Evolutionary conservation across 2,797 vertebrate genomes (phyloP), one percentile per base, ranked within the genome.

Genomic region (Dicrostonyx torquatus): DNA sequence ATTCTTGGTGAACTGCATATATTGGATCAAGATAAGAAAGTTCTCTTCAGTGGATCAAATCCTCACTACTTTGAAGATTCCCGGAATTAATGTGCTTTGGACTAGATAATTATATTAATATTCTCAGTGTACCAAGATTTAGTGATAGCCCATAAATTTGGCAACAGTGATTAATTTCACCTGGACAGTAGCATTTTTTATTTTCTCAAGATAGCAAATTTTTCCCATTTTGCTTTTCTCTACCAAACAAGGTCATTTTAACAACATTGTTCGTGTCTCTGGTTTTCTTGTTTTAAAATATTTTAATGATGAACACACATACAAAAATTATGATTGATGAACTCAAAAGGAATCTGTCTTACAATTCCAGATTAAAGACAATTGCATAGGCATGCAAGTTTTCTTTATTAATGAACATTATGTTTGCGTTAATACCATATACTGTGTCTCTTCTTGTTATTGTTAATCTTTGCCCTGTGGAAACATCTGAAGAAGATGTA

Each of bases 191-290:
- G 53, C 24, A 34, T 66, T 40, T 82, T 89, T 64, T 95, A 55
- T 76, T 90, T 68, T 43, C 68, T 89, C 43, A 95, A 92, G 55
- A 83, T 34, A 62, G 78, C 87, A 68, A 89, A n/a, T 40, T 77
- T 86, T 85, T 86, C 60, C 3, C 78, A 95, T 15, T 62, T 34
- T n/a, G 0, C 70, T 55, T 95, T 94, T 64, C 45, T 93, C 68
- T 95, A 84, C 43, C 37, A 89, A 5, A 83, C 37, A 86, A 48
- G 11, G 68, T 83, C 10, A 14, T 93, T 55, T 64, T 29, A 34
- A 1, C 37, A 48, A 64, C 22, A 15, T 24, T 94, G 13, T 6
- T 89, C 13, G 5, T 29, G 10, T 60, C 45, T 18, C n/a, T 85
- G 26, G 1, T 78, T 6, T 9, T 91, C 37, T 7, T 76, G 62